Base-by-base conservation (phyloP, 2,888 invertebrate species). In the Nemotelus pantherinus region DNA sequence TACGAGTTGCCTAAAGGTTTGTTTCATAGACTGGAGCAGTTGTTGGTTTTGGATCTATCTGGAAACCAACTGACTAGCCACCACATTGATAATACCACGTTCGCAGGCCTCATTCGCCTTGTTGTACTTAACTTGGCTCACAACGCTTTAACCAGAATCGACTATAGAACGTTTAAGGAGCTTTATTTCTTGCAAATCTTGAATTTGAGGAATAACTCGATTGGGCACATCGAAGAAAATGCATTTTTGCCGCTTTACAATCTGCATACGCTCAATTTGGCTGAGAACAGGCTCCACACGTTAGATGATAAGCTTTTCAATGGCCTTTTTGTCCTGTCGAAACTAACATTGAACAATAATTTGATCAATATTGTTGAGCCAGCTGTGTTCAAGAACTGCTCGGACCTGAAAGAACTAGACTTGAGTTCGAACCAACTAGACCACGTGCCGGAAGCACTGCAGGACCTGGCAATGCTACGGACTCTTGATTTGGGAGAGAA, bases 401-500 rank as follows among this genome's bases (percentile, higher is more conserved):
- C 94, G 2, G 94, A 95, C 83, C 88, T 96, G 45, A 95, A 95
- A 88, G 97, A 96, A 85, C 88, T 97, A 76, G 96, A 96, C 87
- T 88, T 97, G 77, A 95, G 95, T 85, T 94, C 95, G 41, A 97
- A 97, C 88, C 93, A 94, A 83, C 88, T 97, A 81, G 89, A 91
- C 79, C 91, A 92, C 82, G 93, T 97, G 80, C 96, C 97, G 9
- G 93, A 93, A 84, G 95, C 95, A 2, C 87, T 96, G 78, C 92
- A 92, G 87, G 94, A 94, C 84, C 88, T 96, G 80, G 91, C 93
- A 60, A 93, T 95, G 86, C 87, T 98, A 81, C 94, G 95, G 85
- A 95, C 95, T 10, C 89, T 98, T 72, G 96, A 97, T 85, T 89
- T 98, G 83, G 96, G 96, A 55, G 96, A 97, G 87, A 98, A 98